These are phyloP conservation scores for Drosophila asahinai DNA, from an alignment of 1,140 invertebrate genomes.

Conservation along the genomic window DNA sequence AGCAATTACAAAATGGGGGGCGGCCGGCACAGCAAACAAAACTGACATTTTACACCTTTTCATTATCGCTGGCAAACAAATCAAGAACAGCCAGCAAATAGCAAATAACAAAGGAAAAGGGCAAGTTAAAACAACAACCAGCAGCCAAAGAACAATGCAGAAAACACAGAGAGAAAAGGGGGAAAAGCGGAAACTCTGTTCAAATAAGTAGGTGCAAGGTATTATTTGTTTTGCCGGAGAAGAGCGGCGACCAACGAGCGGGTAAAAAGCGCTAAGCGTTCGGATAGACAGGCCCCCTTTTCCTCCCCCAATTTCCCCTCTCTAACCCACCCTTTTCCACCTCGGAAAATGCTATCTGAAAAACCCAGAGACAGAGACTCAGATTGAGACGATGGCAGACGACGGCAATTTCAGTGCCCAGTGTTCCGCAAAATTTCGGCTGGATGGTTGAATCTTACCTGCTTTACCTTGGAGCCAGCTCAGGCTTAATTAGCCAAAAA, in stretches of 20 bases:
- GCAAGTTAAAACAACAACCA: constrained; percentile 4
- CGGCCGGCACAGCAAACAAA: constrained; percentile 59
- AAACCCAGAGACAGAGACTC: constrained; percentile 11
- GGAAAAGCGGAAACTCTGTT: constrained; percentile 27
- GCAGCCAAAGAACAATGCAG: constrained; percentile 57
- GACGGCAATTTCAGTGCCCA: constrained; percentile 71
- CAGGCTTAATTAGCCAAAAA: constrained; percentile 53
- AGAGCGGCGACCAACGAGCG: constrained; percentile 71
- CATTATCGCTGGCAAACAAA: constrained; percentile 79
- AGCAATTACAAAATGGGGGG: constrained; percentile 71
- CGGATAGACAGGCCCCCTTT: background rate
- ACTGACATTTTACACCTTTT: constrained; percentile 83
- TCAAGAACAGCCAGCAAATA: constrained; percentile 53
- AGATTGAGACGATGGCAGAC: constrained; percentile 26
- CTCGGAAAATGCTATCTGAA: constrained; percentile 26
- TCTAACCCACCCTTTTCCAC: no score
- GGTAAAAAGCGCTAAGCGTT: constrained; percentile 80
- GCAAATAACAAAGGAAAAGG: constrained; percentile 44
- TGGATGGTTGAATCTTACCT: constrained; percentile 18
- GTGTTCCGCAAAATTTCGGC: constrained; percentile 36
- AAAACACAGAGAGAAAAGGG: constrained; percentile 2
- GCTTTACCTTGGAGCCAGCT: constrained; percentile 7
- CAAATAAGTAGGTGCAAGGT: constrained; percentile 82
- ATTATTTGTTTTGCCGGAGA: constrained; percentile 76
- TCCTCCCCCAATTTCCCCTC: background rate